Conservation (phyloP, 37 sponge, comb jelly and placozoan species). For the Aphrocallistes beatrix region DNA sequence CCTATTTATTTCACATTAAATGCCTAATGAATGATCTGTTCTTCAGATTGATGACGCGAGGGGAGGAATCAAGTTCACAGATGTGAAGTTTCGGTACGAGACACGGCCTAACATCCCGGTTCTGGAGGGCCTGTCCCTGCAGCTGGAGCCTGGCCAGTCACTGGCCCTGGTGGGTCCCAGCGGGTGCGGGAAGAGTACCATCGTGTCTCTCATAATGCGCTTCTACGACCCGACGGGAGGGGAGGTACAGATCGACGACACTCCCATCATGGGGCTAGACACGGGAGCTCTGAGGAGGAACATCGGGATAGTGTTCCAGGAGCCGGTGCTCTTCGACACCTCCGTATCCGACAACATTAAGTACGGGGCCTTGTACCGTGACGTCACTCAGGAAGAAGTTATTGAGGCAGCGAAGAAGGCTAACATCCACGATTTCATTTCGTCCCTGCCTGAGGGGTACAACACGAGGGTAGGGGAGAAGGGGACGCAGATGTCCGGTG, state of each 20-base stretch:
- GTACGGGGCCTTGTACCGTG: slow-evolving; percentile 22
- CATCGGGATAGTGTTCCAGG: slow-evolving; percentile 87
- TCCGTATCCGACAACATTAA: slow-evolving; percentile 85
- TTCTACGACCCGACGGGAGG: slow-evolving; percentile 68
- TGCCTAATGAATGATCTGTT: too few relatives aligned
- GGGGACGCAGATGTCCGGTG: slow-evolving; percentile 78
- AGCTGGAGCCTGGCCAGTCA: slow-evolving; percentile 54
- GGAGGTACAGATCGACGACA: slow-evolving; percentile 33
- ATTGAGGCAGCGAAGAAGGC: slow-evolving; percentile 64
- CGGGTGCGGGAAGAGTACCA: slow-evolving; percentile 94
- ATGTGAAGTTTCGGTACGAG: neutral
- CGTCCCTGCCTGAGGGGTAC: slow-evolving; percentile 60
- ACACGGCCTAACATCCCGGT: slow-evolving; percentile 22
- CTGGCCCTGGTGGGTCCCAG: slow-evolving; percentile 79
- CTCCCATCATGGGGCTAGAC: slow-evolving; percentile 55
- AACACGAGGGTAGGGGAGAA: slow-evolving; percentile 68
- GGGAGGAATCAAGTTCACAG: neutral
- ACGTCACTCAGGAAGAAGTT: slow-evolving; percentile 62
- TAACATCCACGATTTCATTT: slow-evolving; percentile 75
- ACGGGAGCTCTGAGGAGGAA: slow-evolving; percentile 59
- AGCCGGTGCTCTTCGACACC: slow-evolving; percentile 79
- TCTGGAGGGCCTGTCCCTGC: slow-evolving; percentile 33
- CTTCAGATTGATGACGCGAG: neutral
- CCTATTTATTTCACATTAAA: too few relatives aligned
- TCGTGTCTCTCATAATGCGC: slow-evolving; percentile 64